phyloP scores from a whole-genome alignment of 1,140 invertebrate species.

The Diuraphis noxia region DNA sequence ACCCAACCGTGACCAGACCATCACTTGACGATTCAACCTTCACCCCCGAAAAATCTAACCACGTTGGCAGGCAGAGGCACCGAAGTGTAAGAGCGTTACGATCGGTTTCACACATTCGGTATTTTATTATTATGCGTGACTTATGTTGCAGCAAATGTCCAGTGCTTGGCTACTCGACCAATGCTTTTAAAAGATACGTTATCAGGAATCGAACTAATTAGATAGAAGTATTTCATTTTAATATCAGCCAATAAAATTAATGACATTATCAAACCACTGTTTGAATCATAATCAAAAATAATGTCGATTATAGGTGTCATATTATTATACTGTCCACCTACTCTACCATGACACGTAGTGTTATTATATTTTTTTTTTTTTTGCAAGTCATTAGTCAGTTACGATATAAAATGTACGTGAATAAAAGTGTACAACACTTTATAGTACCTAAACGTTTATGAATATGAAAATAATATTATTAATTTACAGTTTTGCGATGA shows the following conservation, averaged over 20 bases:
- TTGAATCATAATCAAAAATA: neutral
- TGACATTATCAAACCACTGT: neutral
- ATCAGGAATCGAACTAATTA: no score
- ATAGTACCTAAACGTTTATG: no score
- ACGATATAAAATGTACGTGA: neutral
- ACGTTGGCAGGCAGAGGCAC: neutral
- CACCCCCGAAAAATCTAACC: neutral
- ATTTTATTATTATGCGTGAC: neutral
- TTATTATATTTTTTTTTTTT: neutral
- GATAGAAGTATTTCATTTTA: no score
- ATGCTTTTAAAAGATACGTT: neutral
- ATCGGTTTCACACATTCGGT: neutral
- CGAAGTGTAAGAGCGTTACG: neutral
- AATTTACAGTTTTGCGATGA: neutral
- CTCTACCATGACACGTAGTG: no score
- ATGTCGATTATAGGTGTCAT: neutral
- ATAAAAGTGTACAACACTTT: neutral
- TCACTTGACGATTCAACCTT: neutral
- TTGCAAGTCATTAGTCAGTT: no score
- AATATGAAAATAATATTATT: neutral
- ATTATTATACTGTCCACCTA: neutral
- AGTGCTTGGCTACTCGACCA: neutral
- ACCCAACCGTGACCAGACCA: no score
- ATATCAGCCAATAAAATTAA: no score
- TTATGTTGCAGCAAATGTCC: no score